These are phyloP conservation scores for Heliornis fulica DNA, from an alignment of 2,113 vertebrate species.

Conservation along the genomic window DNA sequence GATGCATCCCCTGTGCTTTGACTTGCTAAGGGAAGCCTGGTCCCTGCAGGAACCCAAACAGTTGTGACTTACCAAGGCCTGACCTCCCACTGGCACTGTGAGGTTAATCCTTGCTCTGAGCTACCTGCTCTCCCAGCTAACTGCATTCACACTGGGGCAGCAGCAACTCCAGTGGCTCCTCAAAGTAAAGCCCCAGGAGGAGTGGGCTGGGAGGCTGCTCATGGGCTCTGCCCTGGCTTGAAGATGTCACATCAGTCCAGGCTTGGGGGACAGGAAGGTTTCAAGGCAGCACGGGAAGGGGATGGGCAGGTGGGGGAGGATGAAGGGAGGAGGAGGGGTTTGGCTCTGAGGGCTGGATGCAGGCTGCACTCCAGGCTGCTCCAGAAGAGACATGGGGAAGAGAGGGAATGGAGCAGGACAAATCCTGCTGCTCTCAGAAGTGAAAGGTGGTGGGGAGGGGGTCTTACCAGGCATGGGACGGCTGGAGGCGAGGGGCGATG, in stretches of 20 bases:
- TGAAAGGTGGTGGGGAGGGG: neutral
- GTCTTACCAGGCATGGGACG: rapidly evolving
- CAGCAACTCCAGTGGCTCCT: neutral
- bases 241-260: neutral
- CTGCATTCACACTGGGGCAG: neutral
- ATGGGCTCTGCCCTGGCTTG: neutral
- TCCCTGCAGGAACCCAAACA: neutral
- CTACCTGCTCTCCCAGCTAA: neutral
- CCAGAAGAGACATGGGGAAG: neutral
- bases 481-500: neutral
- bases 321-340: too few relatives aligned
- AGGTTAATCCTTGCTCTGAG: neutral
- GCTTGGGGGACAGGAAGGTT: neutral
- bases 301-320: neutral
- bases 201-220: neutral
- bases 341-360: rapidly evolving
- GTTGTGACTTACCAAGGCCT: neutral
- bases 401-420: neutral
- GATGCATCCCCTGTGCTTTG: neutral
- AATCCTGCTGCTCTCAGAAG: neutral
- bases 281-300: neutral
- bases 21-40: neutral
- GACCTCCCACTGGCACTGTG: neutral
- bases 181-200: neutral
- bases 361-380: rapidly evolving